These are phyloP conservation scores for Sus cebifrons DNA, from an alignment of 2,797 vertebrate genomes.

Conservation along the genomic window DNA sequence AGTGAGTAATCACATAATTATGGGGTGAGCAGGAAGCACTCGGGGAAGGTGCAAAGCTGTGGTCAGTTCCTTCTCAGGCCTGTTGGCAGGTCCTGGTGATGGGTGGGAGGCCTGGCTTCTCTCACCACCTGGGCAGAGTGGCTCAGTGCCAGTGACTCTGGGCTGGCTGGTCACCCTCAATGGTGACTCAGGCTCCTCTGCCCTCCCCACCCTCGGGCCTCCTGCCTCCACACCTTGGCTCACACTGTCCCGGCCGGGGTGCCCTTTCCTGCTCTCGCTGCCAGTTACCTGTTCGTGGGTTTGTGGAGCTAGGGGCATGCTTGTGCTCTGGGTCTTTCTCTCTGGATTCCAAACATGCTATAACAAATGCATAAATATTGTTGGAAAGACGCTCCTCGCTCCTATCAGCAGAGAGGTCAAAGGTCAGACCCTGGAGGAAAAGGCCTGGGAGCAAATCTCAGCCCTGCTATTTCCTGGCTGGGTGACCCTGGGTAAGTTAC, in stretches of 20 bases:
- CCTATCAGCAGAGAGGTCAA: neutral
- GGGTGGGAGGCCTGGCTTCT: conserved; percentile 36
- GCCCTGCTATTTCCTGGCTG: neutral
- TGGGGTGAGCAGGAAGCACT: conserved; percentile 76
- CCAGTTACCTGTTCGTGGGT: neutral
- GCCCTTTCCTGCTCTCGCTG: neutral
- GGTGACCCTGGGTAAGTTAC: neutral
- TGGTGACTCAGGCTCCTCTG: neutral
- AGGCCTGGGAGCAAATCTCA: neutral
- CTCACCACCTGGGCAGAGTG: neutral
- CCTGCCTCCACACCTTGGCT: neutral
- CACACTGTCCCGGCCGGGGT: neutral
- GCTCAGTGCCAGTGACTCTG: neutral
- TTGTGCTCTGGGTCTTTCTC: neutral
- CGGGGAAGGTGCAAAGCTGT: conserved; percentile 62
- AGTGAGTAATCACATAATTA: conserved; percentile 81
- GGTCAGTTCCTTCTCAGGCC: conserved; percentile 65
- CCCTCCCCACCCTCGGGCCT: neutral
- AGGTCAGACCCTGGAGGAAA: neutral
- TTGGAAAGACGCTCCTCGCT: neutral
- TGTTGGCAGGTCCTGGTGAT: neutral
- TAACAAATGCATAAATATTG: neutral
- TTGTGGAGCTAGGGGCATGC: neutral
- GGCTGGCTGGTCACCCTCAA: neutral
- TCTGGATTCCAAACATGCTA: neutral